Conservation (phyloP, 2,888 invertebrate species). For the Habroteleia sp. region DNA sequence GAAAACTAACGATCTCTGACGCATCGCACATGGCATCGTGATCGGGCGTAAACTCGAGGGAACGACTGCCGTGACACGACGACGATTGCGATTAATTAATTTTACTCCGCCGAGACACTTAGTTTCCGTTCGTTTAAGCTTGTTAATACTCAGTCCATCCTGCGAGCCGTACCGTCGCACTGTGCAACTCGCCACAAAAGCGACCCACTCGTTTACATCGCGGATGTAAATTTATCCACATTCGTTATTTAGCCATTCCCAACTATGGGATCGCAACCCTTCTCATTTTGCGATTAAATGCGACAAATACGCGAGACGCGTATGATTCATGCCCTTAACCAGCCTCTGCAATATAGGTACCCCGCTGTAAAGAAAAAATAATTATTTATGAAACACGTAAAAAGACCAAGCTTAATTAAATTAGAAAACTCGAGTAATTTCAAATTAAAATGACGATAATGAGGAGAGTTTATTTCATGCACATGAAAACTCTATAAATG, state of each 20-base stretch:
- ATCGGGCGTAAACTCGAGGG: slow-evolving; percentile 69
- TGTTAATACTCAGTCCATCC: slow-evolving; percentile 77
- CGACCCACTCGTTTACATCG: slow-evolving; percentile 77
- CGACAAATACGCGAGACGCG: slow-evolving; percentile 63
- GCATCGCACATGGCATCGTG: slow-evolving; percentile 64
- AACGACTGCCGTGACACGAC: slow-evolving; percentile 68
- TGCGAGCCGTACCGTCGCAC: slow-evolving; percentile 63
- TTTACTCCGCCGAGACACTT: slow-evolving; percentile 81
- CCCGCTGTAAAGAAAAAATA: slow-evolving; percentile 57
- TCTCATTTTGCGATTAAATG: slow-evolving; percentile 63
- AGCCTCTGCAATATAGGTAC: slow-evolving; percentile 55
- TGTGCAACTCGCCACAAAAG: slow-evolving; percentile 69
- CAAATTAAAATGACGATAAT: slow-evolving; percentile 63
- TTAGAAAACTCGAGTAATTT: slow-evolving; percentile 63
- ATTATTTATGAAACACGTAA: slow-evolving; percentile 63
- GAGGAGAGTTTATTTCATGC: slow-evolving; percentile 61
- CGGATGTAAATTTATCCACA: slow-evolving; percentile 77
- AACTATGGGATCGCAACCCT: slow-evolving; percentile 63
- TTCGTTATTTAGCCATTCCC: slow-evolving; percentile 65
- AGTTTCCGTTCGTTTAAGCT: slow-evolving; percentile 81
- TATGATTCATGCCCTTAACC: slow-evolving; percentile 63
- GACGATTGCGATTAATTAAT: slow-evolving; percentile 79
- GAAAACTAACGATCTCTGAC: slow-evolving; percentile 63
- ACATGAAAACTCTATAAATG: slow-evolving; percentile 50
- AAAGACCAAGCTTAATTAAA: slow-evolving; percentile 61